Evolutionary conservation across 2,888 invertebrate genomes (phyloP).

Genomic region (Hypomecis atomaria): DNA sequence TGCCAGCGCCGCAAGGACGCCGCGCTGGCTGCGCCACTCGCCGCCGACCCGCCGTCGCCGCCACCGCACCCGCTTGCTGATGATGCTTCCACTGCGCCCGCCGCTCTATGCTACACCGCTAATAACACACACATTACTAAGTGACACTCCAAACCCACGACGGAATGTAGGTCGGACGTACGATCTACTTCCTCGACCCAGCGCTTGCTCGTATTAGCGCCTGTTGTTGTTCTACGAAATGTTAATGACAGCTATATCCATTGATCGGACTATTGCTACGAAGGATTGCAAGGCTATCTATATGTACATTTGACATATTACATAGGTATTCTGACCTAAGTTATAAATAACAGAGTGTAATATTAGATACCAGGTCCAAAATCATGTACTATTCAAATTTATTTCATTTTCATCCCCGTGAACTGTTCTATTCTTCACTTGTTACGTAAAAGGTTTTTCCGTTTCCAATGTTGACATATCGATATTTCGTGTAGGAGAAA

Average conservation of each 20-base stretch:
- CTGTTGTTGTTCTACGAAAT: slow-evolving; percentile 40
- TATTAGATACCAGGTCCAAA: neutral
- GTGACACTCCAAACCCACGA: slow-evolving; percentile 31
- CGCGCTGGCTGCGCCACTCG: slow-evolving; percentile 58
- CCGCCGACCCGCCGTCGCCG: slow-evolving; percentile 41
- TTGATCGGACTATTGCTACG: slow-evolving; percentile 33
- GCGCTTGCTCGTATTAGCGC: slow-evolving; percentile 18
- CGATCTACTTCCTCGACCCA: slow-evolving; percentile 21
- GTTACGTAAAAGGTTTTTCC: slow-evolving; percentile 30
- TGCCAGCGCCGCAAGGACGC: slow-evolving; percentile 77
- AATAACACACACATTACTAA: slow-evolving; percentile 29
- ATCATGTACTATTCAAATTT: neutral
- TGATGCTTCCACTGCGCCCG: slow-evolving; percentile 25
- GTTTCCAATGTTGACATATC: slow-evolving; percentile 16
- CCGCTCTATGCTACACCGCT: neutral
- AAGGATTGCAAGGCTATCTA: slow-evolving; percentile 15
- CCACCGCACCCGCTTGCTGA: slow-evolving; percentile 38
- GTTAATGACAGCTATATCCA: slow-evolving; percentile 37
- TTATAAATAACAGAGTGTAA: neutral
- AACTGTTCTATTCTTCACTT: neutral
- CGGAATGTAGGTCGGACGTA: slow-evolving; percentile 22
- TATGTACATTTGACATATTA: neutral
- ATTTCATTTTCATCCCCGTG: neutral
- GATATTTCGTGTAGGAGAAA: slow-evolving; percentile 9
- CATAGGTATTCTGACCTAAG: neutral